A percentile compares a stretch with the other conserved stretches of the same genome.
These are phyloP conservation scores for Rhamphomyia laevipes DNA, from an alignment of 2,888 invertebrate species.

Conservation along the genomic window DNA sequence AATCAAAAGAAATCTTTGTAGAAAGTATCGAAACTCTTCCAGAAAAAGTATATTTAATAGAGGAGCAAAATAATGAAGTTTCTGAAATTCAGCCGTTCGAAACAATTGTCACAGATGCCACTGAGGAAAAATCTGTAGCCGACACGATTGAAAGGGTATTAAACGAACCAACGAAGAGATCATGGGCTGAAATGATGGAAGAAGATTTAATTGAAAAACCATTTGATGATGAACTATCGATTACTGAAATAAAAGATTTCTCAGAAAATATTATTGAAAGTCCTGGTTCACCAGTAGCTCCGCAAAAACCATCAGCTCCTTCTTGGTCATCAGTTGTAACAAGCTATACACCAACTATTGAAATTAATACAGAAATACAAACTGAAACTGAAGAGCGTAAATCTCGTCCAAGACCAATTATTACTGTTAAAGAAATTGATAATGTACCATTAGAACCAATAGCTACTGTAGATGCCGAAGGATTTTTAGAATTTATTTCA, in stretches of 20 bases:
- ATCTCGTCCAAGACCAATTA: slow-evolving; percentile 24
- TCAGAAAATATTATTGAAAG: too few relatives aligned
- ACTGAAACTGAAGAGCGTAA: slow-evolving; percentile 11
- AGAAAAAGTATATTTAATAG: too few relatives aligned
- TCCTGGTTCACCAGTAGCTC: too few relatives aligned
- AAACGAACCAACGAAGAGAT: neutral
- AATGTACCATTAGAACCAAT: neutral
- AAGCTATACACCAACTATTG: slow-evolving; percentile 11
- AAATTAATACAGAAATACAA: slow-evolving; percentile 1
- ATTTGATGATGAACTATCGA: neutral
- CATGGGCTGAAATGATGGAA: slow-evolving; percentile 27
- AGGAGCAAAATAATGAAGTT: too few relatives aligned
- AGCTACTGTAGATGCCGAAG: slow-evolving; percentile 33
- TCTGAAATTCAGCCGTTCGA: too few relatives aligned
- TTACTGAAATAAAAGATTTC: neutral
- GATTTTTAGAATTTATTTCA: slow-evolving; percentile 40
- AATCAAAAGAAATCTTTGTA: too few relatives aligned
- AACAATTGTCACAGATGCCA: neutral
- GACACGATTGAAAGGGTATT: neutral
- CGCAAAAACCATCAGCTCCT: slow-evolving; percentile 13
- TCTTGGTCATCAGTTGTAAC: slow-evolving; percentile 24
- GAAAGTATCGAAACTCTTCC: too few relatives aligned
- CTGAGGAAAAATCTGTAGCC: neutral
- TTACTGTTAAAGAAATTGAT: slow-evolving; percentile 21
- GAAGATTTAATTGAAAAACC: slow-evolving; percentile 18